These are phyloP conservation scores for Catocala fraxini DNA, from an alignment of 2,888 invertebrate genomes.

Conservation along the genomic window DNA sequence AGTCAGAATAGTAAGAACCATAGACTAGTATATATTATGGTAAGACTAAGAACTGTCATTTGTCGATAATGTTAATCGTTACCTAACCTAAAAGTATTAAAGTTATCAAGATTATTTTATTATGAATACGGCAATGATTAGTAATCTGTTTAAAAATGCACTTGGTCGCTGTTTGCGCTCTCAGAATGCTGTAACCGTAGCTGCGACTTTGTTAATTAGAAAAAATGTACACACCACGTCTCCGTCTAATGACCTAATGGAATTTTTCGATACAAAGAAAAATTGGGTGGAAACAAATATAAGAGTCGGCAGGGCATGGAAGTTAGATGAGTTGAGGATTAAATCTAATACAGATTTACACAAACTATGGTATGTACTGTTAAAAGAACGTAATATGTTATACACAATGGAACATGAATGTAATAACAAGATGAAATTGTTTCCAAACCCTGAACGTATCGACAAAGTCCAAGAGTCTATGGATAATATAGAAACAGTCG, in stretches of 20 bases:
- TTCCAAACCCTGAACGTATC: constrained; percentile 97
- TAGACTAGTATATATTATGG: too few relatives aligned
- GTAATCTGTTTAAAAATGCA: constrained; percentile 55
- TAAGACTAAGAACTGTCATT: too few relatives aligned
- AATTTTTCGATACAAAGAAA: constrained; percentile 95
- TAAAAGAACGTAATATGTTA: constrained; percentile 99
- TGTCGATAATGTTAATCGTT: too few relatives aligned
- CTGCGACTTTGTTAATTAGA: constrained; percentile 40
- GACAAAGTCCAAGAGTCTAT: constrained; percentile 98
- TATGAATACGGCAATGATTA: constrained; percentile 57
- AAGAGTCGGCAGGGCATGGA: constrained; percentile 95
- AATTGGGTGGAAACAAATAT: constrained; percentile 94
- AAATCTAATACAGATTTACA: constrained; percentile 98
- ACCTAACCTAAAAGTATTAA: constrained; percentile 5
- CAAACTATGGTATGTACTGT: constrained; percentile 96
- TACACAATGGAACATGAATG: constrained; percentile 97
- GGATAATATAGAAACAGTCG: constrained; percentile 96
- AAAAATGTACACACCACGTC: constrained; percentile 74
- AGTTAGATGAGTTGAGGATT: constrained; percentile 95
- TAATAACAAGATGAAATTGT: constrained; percentile 89
- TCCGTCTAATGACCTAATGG: constrained; percentile 89
- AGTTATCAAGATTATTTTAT: background rate
- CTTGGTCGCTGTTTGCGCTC: constrained; percentile 55
- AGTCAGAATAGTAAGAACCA: too few relatives aligned
- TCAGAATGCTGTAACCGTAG: constrained; percentile 53